Evolutionary conservation across 2,888 invertebrate genomes (phyloP), one percentile per base, ranked within the genome.

Genomic region (Euproctis similis): DNA sequence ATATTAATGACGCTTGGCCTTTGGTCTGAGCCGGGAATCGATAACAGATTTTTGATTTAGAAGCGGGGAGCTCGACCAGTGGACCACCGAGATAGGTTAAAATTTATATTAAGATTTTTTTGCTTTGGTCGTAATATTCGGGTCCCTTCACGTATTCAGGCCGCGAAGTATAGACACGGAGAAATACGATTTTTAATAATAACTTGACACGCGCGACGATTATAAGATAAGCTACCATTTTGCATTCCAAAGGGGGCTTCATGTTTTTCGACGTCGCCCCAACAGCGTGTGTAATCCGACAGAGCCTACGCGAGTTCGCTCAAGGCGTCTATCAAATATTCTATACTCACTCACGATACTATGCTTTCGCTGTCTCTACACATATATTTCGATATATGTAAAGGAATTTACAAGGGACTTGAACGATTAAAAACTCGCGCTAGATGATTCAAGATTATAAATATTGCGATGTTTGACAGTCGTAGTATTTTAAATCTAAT

Each of bases 101-200:
- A n/a, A n/a, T n/a, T n/a, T n/a, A 39, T 47, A 31, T 30, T 34
- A 42, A 40, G 43, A 33, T n/a, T n/a, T n/a, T n/a, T n/a, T n/a
- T n/a, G n/a, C 30, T 26, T 36, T 41, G 13, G 19, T 25, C n/a
- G 34, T 34, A 48, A 62, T 72, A 81, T 80, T 68, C 82, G 50
- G 47, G 55, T 39, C 73, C 67, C 68, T 72, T 69, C 59, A 46
- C 50, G 43, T 24, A n/a, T n/a, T 26, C 17, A 37, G 35, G 45
- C 43, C 54, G 46, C 53, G 43, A 14, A 14, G 4, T 38, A 46
- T 53, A 59, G 59, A 62, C 69, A 70, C 73, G 70, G 59, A 76
- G 78, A 82, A 85, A 85, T 82, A 81, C 82, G 82, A 82, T 84
- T 84, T 85, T 85, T 85, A 85, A 84, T 85, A 85, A 85, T 85